A percentile compares a stretch with the other conserved stretches of the same genome.
Conservation (phyloP, 2,888 invertebrate genomes). For the Heliconius charithonia region DNA sequence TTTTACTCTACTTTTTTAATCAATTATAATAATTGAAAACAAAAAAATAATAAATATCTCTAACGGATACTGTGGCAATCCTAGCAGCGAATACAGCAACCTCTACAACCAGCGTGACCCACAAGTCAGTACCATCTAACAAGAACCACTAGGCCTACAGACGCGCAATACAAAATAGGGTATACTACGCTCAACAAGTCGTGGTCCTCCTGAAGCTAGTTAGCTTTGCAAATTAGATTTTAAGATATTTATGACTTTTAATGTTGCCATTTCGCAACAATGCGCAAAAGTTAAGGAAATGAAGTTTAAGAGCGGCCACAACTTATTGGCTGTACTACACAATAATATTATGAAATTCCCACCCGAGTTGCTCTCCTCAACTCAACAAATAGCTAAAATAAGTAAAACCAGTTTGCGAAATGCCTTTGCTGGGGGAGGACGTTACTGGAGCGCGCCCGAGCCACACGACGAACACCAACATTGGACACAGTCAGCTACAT, state of each 20-base stretch:
- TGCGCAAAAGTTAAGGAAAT: background rate
- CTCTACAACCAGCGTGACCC: background rate
- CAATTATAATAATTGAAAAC: background rate
- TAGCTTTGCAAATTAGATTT: too few relatives aligned
- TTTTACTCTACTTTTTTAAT: background rate
- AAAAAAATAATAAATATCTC: background rate
- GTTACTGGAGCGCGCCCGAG: background rate
- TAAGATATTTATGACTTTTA: too few relatives aligned
- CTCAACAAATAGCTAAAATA: background rate
- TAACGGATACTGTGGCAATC: background rate
- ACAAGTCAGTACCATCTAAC: background rate
- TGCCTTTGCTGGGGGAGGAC: conserved; percentile 30
- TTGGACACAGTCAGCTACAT: conserved; percentile 50
- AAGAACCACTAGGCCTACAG: conserved; percentile 22
- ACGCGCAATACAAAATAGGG: background rate
- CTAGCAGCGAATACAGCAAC: background rate
- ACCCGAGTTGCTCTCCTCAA: background rate
- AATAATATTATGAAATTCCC: background rate
- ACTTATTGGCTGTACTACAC: background rate
- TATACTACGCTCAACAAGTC: too few relatives aligned
- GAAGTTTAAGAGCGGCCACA: background rate
- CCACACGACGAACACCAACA: conserved; percentile 25
- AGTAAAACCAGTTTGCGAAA: conserved; percentile 32
- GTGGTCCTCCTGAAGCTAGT: too few relatives aligned
- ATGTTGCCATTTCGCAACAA: too few relatives aligned